Evolutionary conservation across 2,888 invertebrate genomes (phyloP).

Genomic region (Cataglyphis albicans): DNA sequence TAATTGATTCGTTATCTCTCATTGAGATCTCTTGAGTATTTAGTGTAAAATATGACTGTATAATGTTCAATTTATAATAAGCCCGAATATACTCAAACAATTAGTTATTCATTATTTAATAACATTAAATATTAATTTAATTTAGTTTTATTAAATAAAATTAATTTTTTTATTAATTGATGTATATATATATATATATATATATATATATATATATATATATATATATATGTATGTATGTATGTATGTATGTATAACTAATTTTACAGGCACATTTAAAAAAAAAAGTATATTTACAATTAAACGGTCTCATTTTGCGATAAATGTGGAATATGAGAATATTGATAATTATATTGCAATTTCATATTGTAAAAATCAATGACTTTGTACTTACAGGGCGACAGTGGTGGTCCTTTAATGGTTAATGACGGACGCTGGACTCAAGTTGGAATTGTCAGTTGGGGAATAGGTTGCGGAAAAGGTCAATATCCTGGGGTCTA

Average conservation of each 20-base stretch:
- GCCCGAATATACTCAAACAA: background rate
- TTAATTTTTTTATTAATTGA: background rate
- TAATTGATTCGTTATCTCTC: background rate
- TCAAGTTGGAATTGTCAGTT: constrained; percentile 95
- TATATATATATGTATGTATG: background rate
- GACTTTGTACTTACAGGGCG: constrained; percentile 88
- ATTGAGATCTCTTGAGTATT: background rate
- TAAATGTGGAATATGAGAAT: background rate
- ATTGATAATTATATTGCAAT: background rate
- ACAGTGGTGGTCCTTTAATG: constrained; percentile 96
- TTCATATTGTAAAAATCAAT: constrained; percentile 5
- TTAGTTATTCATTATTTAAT: constrained; percentile 2
- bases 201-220: background rate
- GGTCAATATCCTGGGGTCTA: constrained; percentile 97
- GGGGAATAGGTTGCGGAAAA: constrained; percentile 97
- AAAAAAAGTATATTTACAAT: background rate
- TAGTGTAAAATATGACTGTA: background rate
- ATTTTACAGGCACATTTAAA: background rate
- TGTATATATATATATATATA: no score
- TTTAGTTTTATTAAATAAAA: constrained; percentile 2
- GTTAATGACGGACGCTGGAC: constrained; percentile 92
- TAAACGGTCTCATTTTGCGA: background rate
- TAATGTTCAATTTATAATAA: background rate
- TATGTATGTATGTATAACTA: background rate
- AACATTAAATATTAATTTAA: background rate